A percentile compares a stretch with the other conserved stretches of the same genome.
Evolutionary conservation across 2,888 invertebrate genomes (phyloP).

Genomic region (Cephus sareptanus): DNA sequence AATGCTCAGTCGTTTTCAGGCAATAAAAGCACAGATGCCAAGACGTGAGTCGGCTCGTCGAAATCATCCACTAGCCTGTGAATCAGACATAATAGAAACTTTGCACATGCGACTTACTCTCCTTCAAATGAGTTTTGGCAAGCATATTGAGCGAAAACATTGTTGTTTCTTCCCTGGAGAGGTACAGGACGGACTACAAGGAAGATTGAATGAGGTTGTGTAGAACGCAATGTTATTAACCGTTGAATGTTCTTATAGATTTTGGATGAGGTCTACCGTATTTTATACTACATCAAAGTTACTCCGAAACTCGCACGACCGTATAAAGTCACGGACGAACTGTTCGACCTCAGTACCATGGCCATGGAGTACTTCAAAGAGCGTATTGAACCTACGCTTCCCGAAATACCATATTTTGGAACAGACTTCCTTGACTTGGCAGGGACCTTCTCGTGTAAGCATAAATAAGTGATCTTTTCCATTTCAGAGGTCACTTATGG

Average conservation of each 20-base stretch:
- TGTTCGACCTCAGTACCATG: conserved; percentile 95
- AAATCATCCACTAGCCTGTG: conserved; percentile 90
- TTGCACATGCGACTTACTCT: conserved; percentile 91
- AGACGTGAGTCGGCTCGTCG: conserved; percentile 90
- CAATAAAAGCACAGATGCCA: conserved; percentile 92
- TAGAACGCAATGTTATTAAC: not conserved
- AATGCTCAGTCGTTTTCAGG: conserved; percentile 86
- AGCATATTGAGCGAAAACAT: conserved; percentile 92
- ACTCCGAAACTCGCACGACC: conserved; percentile 86
- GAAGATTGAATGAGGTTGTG: not conserved
- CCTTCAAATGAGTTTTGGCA: conserved; percentile 93
- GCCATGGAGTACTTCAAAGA: conserved; percentile 98
- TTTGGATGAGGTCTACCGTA: conserved; percentile 90
- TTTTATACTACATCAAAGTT: conserved; percentile 84
- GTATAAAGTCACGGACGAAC: conserved; percentile 92
- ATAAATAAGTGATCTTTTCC: not conserved
- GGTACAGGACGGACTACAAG: conserved; percentile 66
- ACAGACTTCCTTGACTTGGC: conserved; percentile 85
- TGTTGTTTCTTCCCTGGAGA: conserved; percentile 96
- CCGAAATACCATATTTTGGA: conserved; percentile 89
- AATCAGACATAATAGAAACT: conserved; percentile 93
- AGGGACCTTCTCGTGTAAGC: conserved; percentile 76
- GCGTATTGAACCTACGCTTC: conserved; percentile 88
- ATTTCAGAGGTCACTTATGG: not conserved
- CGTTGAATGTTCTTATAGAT: conserved; percentile 71